Conservation (phyloP, 2,113 vertebrate species). For the Hiodon tergisus region DNA sequence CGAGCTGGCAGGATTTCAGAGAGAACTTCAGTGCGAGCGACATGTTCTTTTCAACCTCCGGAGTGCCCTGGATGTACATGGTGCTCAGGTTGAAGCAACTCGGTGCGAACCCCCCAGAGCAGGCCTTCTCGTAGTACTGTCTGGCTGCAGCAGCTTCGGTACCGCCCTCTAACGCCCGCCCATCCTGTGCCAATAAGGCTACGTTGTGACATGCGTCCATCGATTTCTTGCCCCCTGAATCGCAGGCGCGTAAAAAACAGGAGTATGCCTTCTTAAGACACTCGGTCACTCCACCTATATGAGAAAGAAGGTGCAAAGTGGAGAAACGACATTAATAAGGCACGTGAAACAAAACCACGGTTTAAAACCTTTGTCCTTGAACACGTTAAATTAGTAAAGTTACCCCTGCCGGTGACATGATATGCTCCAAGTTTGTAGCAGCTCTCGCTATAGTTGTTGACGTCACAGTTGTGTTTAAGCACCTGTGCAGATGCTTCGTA, state of each 20-base stretch:
- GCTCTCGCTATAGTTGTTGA: constrained; percentile 73
- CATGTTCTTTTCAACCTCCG: constrained; percentile 77
- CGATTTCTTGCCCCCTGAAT: constrained; percentile 69
- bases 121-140: constrained; percentile 81
- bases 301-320: background rate
- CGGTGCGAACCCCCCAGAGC: constrained; percentile 68
- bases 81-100: constrained; percentile 75
- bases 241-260: constrained; percentile 75
- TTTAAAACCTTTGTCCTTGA: background rate
- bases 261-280: constrained; percentile 79
- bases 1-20: constrained; percentile 49
- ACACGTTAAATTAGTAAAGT: background rate
- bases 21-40: constrained; percentile 64
- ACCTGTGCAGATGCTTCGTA: constrained; percentile 75
- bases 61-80: constrained; percentile 74
- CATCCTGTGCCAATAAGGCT: constrained; percentile 69
- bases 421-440: constrained; percentile 91
- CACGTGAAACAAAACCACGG: background rate
- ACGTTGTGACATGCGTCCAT: constrained; percentile 77
- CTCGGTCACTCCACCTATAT: constrained; percentile 71
- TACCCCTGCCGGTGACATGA: constrained; percentile 87
- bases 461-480: constrained; percentile 86
- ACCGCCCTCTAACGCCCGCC: constrained; percentile 58
- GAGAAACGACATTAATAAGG: background rate
- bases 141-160: constrained; percentile 62